Base-by-base conservation (phyloP, 2,797 vertebrate species). In the Cyprinodon diabolis region DNA sequence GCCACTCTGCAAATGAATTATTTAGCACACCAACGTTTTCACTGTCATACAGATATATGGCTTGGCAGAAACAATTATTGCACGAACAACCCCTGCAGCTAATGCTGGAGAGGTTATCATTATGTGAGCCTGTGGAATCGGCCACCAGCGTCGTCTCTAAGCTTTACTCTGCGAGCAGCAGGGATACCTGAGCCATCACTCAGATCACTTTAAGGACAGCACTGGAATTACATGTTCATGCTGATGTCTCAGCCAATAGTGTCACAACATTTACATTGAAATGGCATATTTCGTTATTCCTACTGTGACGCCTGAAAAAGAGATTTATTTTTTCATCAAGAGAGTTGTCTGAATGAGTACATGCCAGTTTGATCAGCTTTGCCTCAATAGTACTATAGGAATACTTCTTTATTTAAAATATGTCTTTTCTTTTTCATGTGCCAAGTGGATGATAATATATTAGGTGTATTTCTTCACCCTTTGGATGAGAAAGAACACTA, bases 41-140 rank as follows among this genome's bases (percentile, higher is more conserved):
- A 93, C 93, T 96, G 96, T 96, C 95, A 95, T 93, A 91, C 90
- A 96, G 95, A 97, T 96, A 92, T 96, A 96, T 96, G 92, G 94
- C 77, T 96, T 97, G 95, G 95, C 95, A 96, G 96, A 94, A 98
- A 97, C 95, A 96, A 97, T 98, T 96, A 96, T 93, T 92, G 90
- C 88, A 89, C 77, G 92, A 90, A 89, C 87, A 85, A 84, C 92
- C 93, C 91, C 84, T 88, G 87, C 85, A 84, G 95, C 92, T 94
- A 93, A 89, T 82, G 82, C 79, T 70, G 76, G 78, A 30, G 86
- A 93, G 91, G 92, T 94, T 94, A 94, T 95, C 89, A 90, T 89
- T 81, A 90, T 83, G 72, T 47, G 85, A 92, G 93, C 80, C 88
- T 87, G 76, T 69, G 81, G 91, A 66, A 91, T 92, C 68, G 87